These are phyloP conservation scores for Hycleus phaleratus DNA, from an alignment of 1,140 invertebrate species.

Conservation along the genomic window DNA sequence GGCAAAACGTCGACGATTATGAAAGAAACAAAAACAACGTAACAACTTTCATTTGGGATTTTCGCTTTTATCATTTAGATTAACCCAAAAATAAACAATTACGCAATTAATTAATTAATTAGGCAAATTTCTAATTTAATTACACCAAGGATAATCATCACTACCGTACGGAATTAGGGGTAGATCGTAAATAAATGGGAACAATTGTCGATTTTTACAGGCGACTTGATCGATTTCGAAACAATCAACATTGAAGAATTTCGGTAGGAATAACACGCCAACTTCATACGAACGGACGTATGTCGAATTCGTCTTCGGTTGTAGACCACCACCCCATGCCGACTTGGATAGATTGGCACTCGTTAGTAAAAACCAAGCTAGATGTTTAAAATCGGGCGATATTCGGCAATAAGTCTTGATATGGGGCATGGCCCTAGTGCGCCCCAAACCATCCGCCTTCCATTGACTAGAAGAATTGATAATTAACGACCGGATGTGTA, in stretches of 20 bases:
- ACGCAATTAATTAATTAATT: no score
- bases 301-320: conserved; percentile 49
- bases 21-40: no score
- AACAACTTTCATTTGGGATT: no score
- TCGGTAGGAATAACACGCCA: conserved; percentile 83
- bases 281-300: conserved; percentile 85
- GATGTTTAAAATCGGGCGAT: conserved; percentile 55
- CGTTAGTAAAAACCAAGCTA: conserved; percentile 78
- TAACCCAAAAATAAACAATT: no score
- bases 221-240: conserved; percentile 35
- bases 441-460: conserved; percentile 58
- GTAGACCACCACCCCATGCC: conserved; percentile 81
- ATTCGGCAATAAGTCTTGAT: conserved; percentile 84
- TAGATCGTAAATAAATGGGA: conserved; percentile 74
- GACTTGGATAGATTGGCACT: conserved; percentile 93
- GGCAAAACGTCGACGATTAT: no score
- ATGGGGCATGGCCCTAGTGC: conserved; percentile 82
- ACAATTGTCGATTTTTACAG: conserved; percentile 42
- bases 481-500: neutral
- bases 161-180: conserved; percentile 58
- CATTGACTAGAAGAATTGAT: conserved; percentile 61
- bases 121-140: conserved; percentile 9
- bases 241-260: conserved; percentile 62
- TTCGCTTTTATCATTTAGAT: no score
- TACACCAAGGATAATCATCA: conserved; percentile 52